Conservation (phyloP, 2,888 invertebrate species). For the Ectropis crepuscularia region DNA sequence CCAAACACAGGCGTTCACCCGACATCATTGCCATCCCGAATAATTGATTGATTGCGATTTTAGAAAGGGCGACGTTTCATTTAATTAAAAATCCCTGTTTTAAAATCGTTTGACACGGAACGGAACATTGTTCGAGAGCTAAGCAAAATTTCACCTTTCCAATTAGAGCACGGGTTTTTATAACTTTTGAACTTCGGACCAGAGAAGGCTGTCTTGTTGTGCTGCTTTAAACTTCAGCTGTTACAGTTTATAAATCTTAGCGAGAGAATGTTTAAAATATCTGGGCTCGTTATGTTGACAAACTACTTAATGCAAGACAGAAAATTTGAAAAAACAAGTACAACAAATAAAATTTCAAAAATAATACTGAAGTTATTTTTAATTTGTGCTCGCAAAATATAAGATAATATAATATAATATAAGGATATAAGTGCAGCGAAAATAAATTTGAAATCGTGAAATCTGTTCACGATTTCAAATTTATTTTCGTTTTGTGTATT, state of each 20-base stretch:
- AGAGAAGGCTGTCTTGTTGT: neutral
- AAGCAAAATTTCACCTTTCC: slow-evolving; percentile 23
- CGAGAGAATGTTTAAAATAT: too few species aligned
- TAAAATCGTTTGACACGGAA: slow-evolving; percentile 42
- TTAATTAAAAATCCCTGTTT: slow-evolving; percentile 51
- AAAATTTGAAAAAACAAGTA: too few species aligned
- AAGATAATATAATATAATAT: too few species aligned
- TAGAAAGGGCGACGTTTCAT: slow-evolving; percentile 42
- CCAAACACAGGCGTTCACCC: slow-evolving; percentile 33
- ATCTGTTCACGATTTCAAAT: too few species aligned
- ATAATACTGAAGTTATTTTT: too few species aligned
- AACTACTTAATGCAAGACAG: too few species aligned
- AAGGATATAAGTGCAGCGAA: too few species aligned
- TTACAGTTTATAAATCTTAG: neutral
- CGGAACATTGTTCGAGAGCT: slow-evolving; percentile 24
- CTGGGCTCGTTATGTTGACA: too few species aligned
- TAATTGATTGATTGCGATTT: slow-evolving; percentile 51
- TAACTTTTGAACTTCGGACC: slow-evolving; percentile 6
- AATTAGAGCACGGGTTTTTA: slow-evolving; percentile 12
- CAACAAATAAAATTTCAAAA: too few species aligned
- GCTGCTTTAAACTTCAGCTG: neutral
- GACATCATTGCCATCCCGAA: slow-evolving; percentile 36
- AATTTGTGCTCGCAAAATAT: too few species aligned
- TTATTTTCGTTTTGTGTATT: too few species aligned
- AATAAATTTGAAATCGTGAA: too few species aligned